Evolutionary conservation across 2,797 vertebrate genomes (phyloP), one percentile per base, ranked within the genome.

Genomic region (Thamnophis elegans): DNA sequence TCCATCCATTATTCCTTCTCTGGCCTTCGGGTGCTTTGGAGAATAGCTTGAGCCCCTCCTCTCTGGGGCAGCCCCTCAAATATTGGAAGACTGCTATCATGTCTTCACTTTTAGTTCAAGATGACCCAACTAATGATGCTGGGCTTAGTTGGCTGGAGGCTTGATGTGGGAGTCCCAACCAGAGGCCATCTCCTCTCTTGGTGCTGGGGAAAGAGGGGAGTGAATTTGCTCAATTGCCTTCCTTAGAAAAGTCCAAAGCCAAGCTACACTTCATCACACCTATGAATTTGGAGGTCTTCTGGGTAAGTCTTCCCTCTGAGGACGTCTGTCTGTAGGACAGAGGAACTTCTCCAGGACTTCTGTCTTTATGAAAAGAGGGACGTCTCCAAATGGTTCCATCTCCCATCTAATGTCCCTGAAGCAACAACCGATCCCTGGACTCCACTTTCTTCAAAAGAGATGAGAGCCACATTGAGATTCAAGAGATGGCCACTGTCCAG

Each of bases 281-380:
- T 62, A 1, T 91, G 91, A 73, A 32, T 16, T 11, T 28, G 60
- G 26, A 62, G n/a, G n/a, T 54, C 85, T 1, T 20, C 32, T 25
- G 20, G 22, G 1, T 88, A 89, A 0, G 12, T 94, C 92, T 94
- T 94, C 90, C 92, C 89, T 90, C 93, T 90, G 92, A 62, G 0
- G 88, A 86, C 55, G 90, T 0, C 91, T 95, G 4, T 62, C 1
- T 8, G 86, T 94, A 51, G 91, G 93, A 92, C 47, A 55, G 92
- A 68, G 65, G n/a, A 16, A 8, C 65, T 1, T 32, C 14, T 68
- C 65, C 54, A 55, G 54, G 55, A 56, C 16, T 56, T 56, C 55
- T 56, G 55, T 56, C 55, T 56, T 56, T 56, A 18, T 5, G 55
- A 56, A 4, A 42, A 51, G 47, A 51, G 47, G 47, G 47, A 51